Conservation (phyloP, 1,140 invertebrate species). For the Drosophila navojoa region DNA sequence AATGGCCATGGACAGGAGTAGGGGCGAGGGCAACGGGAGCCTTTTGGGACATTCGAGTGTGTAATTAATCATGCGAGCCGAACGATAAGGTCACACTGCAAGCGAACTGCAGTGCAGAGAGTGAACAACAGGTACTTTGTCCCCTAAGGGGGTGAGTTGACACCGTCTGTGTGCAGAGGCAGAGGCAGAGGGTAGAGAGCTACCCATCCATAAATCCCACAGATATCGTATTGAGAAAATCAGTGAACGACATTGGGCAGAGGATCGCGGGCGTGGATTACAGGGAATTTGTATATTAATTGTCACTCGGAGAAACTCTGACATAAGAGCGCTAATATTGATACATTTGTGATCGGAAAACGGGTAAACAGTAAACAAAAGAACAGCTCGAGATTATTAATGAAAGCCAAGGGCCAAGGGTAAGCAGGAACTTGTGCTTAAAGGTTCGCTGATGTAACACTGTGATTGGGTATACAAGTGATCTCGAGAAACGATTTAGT, state of each 20-base stretch:
- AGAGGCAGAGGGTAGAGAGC: slow-evolving; percentile 8
- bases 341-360: slow-evolving; percentile 54
- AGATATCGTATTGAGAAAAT: slow-evolving; percentile 61
- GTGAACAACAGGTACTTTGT: slow-evolving; percentile 48
- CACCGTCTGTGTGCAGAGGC: slow-evolving; percentile 1
- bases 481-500: no score
- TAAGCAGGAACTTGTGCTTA: no score
- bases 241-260: slow-evolving; percentile 33
- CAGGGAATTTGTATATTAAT: slow-evolving; percentile 71
- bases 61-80: slow-evolving; percentile 54
- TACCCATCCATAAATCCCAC: slow-evolving; percentile 58
- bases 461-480: no score
- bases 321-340: slow-evolving; percentile 73
- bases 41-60: slow-evolving; percentile 26
- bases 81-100: slow-evolving; percentile 41
- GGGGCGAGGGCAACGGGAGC: slow-evolving; percentile 12
- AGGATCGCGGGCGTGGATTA: slow-evolving; percentile 44
- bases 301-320: slow-evolving; percentile 34
- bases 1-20: slow-evolving; percentile 11
- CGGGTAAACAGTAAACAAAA: neutral
- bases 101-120: slow-evolving; percentile 14
- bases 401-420: neutral
- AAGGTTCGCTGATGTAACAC: no score
- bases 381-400: neutral
- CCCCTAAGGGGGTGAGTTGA: slow-evolving; percentile 32